Evolutionary conservation across 2,888 invertebrate species (phyloP).

Genomic region (Agrochola circellaris): DNA sequence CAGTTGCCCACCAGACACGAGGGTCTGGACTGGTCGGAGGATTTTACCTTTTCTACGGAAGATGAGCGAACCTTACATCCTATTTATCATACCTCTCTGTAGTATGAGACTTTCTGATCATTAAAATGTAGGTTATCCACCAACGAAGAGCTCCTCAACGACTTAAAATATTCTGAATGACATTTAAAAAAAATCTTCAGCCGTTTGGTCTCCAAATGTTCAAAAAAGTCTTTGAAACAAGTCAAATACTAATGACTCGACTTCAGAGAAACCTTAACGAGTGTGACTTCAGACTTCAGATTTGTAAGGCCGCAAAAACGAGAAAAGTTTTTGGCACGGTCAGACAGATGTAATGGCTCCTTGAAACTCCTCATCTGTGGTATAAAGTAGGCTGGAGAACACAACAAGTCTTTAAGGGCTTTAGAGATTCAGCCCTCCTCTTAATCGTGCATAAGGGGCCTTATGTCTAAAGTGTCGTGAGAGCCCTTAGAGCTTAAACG

Average conservation of each 20-base stretch:
- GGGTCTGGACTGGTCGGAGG: too few relatives aligned
- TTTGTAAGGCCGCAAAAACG: constrained; percentile 30
- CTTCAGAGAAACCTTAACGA: constrained; percentile 43
- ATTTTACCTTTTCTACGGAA: too few relatives aligned
- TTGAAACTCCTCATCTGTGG: constrained; percentile 43
- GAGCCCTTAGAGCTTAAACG: constrained; percentile 67
- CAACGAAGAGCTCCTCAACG: background rate
- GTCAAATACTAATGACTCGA: constrained; percentile 47
- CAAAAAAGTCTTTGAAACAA: constrained; percentile 38
- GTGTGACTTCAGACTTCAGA: constrained; percentile 32
- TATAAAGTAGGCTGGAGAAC: constrained; percentile 54
- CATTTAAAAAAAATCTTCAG: constrained; percentile 8
- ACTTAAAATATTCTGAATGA: background rate
- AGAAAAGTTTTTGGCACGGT: constrained; percentile 20
- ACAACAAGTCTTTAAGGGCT: constrained; percentile 59
- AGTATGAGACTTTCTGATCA: background rate
- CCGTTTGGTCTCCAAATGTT: constrained; percentile 22
- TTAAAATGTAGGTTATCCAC: background rate
- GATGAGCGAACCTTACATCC: too few relatives aligned
- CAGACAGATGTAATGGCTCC: constrained; percentile 57
- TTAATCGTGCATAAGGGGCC: constrained; percentile 64
- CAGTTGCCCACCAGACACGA: too few relatives aligned
- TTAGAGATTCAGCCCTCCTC: constrained; percentile 52
- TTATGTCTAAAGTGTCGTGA: constrained; percentile 62
- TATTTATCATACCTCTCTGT: too few relatives aligned